phyloP scores from a whole-genome alignment of 2,113 vertebrate species.

The Illadopsis cleaveri region DNA sequence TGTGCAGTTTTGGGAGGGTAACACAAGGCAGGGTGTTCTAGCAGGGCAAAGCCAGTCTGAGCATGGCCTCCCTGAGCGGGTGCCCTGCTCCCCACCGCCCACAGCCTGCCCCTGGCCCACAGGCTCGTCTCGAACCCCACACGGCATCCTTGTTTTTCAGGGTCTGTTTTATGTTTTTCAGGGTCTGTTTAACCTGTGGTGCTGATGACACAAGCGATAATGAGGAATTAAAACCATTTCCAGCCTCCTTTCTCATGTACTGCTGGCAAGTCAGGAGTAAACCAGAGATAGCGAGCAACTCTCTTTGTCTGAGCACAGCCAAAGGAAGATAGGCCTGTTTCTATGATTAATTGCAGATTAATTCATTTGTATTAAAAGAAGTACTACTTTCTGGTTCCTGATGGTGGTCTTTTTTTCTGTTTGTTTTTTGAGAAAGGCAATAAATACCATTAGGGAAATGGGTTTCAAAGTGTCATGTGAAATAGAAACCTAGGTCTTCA shows the following conservation, averaged over 20 bases:
- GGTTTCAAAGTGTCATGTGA: slow-evolving; percentile 18
- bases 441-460: slow-evolving; percentile 13
- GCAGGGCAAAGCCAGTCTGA: not conserved
- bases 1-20: not conserved
- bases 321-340: not conserved
- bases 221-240: not conserved
- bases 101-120: not conserved
- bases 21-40: not conserved
- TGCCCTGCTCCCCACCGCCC: fast-evolving
- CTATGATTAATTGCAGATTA: slow-evolving; percentile 29
- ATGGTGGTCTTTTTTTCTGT: not conserved
- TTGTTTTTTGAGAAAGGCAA: not conserved
- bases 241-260: not conserved
- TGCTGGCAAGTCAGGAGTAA: not conserved
- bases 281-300: fast-evolving
- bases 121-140: fast-evolving
- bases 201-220: not conserved
- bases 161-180: not conserved
- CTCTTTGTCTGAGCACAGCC: not conserved
- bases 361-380: slow-evolving; percentile 34
- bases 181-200: not conserved
- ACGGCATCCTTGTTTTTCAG: not conserved
- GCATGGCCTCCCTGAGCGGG: fast-evolving
- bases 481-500: slow-evolving; percentile 1
- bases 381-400: not conserved